A percentile compares a stretch with the other conserved stretches of the same genome.
Conservation (phyloP, 2,113 vertebrate species). For the Limanda limanda region DNA sequence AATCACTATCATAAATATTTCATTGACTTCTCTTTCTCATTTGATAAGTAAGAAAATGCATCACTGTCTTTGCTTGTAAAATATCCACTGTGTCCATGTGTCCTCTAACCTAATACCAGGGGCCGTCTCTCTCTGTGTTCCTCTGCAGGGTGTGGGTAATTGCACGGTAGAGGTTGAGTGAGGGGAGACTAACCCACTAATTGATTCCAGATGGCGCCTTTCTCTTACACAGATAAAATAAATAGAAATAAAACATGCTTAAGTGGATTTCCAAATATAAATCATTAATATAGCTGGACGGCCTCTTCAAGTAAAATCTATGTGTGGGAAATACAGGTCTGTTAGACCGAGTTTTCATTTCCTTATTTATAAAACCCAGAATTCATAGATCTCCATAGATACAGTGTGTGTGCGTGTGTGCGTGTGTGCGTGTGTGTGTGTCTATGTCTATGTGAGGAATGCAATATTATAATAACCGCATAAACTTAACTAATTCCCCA, state of each 20-base stretch:
- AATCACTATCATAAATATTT: too few species aligned
- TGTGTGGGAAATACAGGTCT: background rate
- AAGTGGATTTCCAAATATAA: background rate
- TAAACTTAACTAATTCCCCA: too few species aligned
- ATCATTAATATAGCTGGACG: background rate
- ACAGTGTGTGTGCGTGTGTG: too few species aligned
- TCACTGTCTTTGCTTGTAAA: background rate
- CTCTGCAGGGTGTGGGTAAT: background rate
- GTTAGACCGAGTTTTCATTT: background rate
- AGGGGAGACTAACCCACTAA: background rate
- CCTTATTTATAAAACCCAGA: background rate
- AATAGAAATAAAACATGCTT: background rate
- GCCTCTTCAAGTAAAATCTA: background rate
- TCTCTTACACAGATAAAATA: background rate
- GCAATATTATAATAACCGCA: too few species aligned
- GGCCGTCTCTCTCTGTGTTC: background rate
- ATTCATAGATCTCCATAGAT: too few species aligned
- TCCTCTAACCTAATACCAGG: background rate
- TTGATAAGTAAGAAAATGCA: background rate
- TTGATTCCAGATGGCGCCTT: background rate
- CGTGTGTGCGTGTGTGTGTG: too few species aligned
- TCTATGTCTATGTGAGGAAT: too few species aligned
- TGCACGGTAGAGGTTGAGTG: background rate
- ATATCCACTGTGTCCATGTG: background rate
- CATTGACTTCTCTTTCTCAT: too few species aligned